Base-by-base conservation (phyloP, 2,113 vertebrate species). In the Lophotis ruficrista region DNA sequence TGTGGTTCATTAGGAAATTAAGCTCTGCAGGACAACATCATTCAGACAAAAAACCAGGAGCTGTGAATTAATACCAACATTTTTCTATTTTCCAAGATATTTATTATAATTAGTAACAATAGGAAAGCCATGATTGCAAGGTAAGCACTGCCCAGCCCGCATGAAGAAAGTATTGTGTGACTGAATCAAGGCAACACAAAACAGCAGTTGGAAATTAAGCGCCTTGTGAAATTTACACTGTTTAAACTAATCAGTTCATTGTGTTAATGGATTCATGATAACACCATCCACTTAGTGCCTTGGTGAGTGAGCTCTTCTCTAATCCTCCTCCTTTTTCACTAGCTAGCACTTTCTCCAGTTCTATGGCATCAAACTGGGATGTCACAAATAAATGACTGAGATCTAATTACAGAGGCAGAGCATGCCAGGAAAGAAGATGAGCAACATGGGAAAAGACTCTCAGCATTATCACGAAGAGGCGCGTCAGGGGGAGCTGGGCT, bases 231-330 rank as follows among this genome's bases (percentile, higher is more conserved):
- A 93, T 72, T 45, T 35, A 69, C 57, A 65, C 65, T 76, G 62
- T 91, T 96, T 87, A 90, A 95, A 93, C 79, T 93, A 92, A 96
- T 96, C 94, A 84, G 83, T 92, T 94, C 94, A 91, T 91, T 92
- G 81, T 87, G 92, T 69, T 91, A 94, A 93, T 3, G 21, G 92
- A 87, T 80, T 87, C 95, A 12, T 3, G 86, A 12, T 85, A 89
- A 89, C 72, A 79, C 87, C 92, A 94, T 94, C 92, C 81, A 84
- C 92, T 95, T 89, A 93, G 61, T 57, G 94, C 76, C 76, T 71
- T 16, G 50, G 27, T 68, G 54, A 96, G 83, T 11, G 83, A 96
- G 83, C 89, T 91, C 83, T 84, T 88, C 83, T 65, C 83, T 96
- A 93, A 96, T 87, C 83, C 95, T 94, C 68, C 88, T 94, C 73